Evolutionary conservation across 2,797 vertebrate species (phyloP), one percentile per base, ranked within the genome.

Genomic region (Brachyalestes nurse): DNA sequence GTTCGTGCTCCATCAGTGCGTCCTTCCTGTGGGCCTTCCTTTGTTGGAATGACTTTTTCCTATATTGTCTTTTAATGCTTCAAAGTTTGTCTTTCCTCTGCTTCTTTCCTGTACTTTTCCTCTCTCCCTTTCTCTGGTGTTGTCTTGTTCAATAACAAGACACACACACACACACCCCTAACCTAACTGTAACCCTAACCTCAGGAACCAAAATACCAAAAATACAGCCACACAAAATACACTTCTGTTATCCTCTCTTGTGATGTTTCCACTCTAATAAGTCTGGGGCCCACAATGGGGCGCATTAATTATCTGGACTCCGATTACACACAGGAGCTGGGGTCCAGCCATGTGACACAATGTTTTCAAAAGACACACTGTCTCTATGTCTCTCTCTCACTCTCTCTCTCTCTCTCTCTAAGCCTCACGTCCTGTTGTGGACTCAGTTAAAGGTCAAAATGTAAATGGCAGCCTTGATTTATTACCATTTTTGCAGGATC

Each of bases 201-300:
- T 58, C 57, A 17, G 17, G 17, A 57, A n/a, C 55, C 55, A 57
- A 9, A 57, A 57, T 3, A n/a, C 8, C 55, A n/a, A n/a, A n/a
- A 21, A 75, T 47, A 47, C 76, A 74, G 14, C 57, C 72, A 79
- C 75, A 81, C 45, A 65, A 58, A 51, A 79, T 55, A 75, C 14
- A 57, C 42, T 19, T 17, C 13, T 55, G 58, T 62, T 51, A 21
- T 82, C 67, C 61, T 78, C 66, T 77, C 73, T 69, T 72, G 76
- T 58, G 19, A 83, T 86, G 75, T 81, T 85, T 87, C 86, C 80
- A 82, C 86, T 86, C 80, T 71, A 78, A 83, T 81, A 86, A 69
- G 72, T 86, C 47, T 7, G 25, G 72, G 84, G 84, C 76, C 77
- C 81, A 55, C 81, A 72, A 62, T 42, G 28, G 82, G 74, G 67